Evolutionary conservation across 2,113 vertebrate species (phyloP).

Genomic region (Ammodytes dubius): DNA sequence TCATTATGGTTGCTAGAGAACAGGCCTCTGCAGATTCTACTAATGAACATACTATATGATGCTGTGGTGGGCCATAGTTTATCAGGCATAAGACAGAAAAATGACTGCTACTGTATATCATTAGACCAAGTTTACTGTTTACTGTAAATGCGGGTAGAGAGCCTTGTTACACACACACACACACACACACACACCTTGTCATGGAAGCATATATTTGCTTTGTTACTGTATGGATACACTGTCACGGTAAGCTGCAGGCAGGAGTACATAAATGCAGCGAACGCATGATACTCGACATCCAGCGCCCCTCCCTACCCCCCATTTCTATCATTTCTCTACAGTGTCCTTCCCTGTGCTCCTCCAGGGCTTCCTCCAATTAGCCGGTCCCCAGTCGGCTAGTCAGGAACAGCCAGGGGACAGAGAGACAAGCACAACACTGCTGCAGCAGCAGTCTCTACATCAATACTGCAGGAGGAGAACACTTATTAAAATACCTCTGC

Average conservation of each 20-base stretch:
- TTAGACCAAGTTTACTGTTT: background rate
- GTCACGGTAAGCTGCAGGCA: conserved; percentile 3
- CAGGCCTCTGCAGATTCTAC: background rate
- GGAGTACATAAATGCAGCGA: conserved; percentile 50
- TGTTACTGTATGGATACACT: background rate
- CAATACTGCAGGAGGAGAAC: conserved; percentile 68
- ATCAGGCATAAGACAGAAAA: background rate
- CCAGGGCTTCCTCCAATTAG: conserved; percentile 84
- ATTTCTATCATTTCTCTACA: background rate
- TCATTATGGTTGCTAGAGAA: conserved; percentile 9
- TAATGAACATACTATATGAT: background rate
- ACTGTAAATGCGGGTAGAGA: background rate
- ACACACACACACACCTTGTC: background rate
- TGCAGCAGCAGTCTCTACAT: conserved; percentile 64
- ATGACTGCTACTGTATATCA: background rate
- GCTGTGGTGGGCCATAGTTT: background rate
- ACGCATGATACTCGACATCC: conserved; percentile 50
- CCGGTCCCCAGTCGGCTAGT: conserved; percentile 73
- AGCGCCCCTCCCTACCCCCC: conserved; percentile 14
- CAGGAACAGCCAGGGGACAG: conserved; percentile 78
- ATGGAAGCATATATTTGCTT: background rate
- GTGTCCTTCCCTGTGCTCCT: conserved; percentile 59
- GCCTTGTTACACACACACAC: too few relatives aligned
- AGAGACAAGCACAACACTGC: conserved; percentile 69
- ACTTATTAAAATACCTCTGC: conserved; percentile 67